Evolutionary conservation across 2,797 vertebrate genomes (phyloP).

Genomic region (Platalea minor): DNA sequence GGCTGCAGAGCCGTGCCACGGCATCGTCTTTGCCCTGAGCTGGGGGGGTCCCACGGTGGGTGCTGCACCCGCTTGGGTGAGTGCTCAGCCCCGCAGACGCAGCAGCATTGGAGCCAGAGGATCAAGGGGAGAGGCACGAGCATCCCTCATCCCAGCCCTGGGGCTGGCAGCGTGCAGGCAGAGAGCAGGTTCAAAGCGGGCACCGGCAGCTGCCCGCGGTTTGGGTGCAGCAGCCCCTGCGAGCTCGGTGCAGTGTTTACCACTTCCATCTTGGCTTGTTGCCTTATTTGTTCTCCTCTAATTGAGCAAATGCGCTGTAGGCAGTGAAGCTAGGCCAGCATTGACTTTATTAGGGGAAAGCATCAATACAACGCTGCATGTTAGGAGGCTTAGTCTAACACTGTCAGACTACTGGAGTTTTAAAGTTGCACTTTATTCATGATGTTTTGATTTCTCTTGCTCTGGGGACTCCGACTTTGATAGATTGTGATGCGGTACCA

Average conservation of each 20-base stretch:
- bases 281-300: constrained; percentile 52
- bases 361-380: not conserved
- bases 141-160: fast-evolving
- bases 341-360: not conserved
- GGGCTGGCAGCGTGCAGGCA: not conserved
- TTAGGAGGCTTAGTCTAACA: not conserved
- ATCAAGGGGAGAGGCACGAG: fast-evolving
- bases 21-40: not conserved
- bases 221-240: not conserved
- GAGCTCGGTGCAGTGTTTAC: not conserved
- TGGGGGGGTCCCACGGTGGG: fast-evolving
- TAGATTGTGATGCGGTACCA: constrained; percentile 31
- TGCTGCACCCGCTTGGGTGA: fast-evolving
- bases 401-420: constrained; percentile 21
- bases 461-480: constrained; percentile 61
- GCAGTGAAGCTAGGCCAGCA: constrained; percentile 30
- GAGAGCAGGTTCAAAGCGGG: not conserved
- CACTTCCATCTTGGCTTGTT: constrained; percentile 22
- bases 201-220: not conserved
- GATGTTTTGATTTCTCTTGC: constrained; percentile 64
- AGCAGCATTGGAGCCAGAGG: fast-evolving
- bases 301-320: constrained; percentile 53
- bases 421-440: constrained; percentile 56
- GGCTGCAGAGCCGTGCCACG: fast-evolving
- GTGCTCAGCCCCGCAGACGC: fast-evolving